Evolutionary conservation across 2,797 vertebrate species (phyloP).

Genomic region (Capromys pilorides): DNA sequence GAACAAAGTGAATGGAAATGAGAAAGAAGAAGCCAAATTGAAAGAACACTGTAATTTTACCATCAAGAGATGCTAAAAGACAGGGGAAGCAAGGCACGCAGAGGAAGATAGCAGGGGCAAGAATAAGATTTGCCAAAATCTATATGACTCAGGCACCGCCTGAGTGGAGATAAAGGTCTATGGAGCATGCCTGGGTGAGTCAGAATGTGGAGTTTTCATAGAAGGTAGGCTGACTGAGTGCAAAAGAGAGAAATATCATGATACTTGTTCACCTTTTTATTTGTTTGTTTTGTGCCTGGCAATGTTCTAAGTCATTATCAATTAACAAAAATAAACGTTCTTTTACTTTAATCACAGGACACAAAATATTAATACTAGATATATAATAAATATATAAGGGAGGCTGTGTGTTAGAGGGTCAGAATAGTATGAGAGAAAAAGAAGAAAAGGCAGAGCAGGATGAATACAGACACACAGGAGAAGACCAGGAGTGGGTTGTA

Average conservation of each 20-base stretch:
- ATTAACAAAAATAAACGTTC: neutral
- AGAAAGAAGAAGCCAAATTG: neutral
- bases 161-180: neutral
- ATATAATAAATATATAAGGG: constrained; percentile 5
- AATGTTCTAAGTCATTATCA: neutral
- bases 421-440: neutral
- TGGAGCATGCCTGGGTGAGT: too few species aligned
- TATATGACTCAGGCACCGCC: neutral
- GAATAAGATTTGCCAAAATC: neutral
- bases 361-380: neutral
- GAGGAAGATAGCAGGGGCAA: neutral
- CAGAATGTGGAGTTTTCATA: neutral
- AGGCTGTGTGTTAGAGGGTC: neutral
- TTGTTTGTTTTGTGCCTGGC: neutral
- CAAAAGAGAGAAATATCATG: neutral
- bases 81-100: neutral
- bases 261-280: neutral
- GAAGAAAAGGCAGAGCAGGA: neutral
- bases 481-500: too few species aligned
- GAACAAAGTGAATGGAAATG: neutral
- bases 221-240: neutral
- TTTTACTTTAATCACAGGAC: neutral
- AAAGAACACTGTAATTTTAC: too few species aligned
- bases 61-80: neutral
- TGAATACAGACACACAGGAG: too few species aligned